Evolutionary conservation across 2,888 invertebrate species (phyloP).

Genomic region (Luffia ferchaultella): DNA sequence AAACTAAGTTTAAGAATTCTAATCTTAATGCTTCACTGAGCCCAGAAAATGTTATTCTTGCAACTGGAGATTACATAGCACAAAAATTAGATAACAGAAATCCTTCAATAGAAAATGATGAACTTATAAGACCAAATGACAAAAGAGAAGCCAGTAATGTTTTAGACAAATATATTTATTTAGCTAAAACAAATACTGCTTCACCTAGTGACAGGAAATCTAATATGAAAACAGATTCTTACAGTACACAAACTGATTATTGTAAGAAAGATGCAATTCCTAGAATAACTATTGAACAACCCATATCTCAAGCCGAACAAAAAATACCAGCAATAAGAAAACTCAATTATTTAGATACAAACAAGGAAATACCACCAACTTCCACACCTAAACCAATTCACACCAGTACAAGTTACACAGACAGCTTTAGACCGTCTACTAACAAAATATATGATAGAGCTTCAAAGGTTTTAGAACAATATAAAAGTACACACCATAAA

Average conservation of each 20-base stretch:
- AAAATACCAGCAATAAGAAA: conserved; percentile 40
- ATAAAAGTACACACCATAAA: conserved; percentile 34
- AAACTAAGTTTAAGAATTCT: conserved; percentile 30
- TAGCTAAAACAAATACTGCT: conserved; percentile 37
- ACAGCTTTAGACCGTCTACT: conserved; percentile 42
- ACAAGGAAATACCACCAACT: conserved; percentile 46
- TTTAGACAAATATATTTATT: conserved; percentile 54
- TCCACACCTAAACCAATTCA: conserved; percentile 42
- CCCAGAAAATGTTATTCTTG: conserved; percentile 47
- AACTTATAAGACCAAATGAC: conserved; percentile 42
- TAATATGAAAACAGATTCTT: neutral
- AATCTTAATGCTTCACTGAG: conserved; percentile 22
- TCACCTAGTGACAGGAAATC: conserved; percentile 16
- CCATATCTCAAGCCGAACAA: conserved; percentile 10
- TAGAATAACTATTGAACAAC: neutral
- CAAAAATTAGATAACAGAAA: conserved; percentile 37
- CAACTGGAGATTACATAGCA: conserved; percentile 44
- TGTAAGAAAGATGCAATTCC: neutral
- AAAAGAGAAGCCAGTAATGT: conserved; percentile 35
- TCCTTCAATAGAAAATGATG: conserved; percentile 17
- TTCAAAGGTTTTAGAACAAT: conserved; percentile 49
- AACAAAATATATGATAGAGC: conserved; percentile 53
- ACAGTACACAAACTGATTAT: neutral
- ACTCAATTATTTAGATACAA: conserved; percentile 38
- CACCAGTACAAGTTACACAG: conserved; percentile 25